phyloP scores from a whole-genome alignment of 2,888 invertebrate species.

The Latrodectus hesperus region DNA sequence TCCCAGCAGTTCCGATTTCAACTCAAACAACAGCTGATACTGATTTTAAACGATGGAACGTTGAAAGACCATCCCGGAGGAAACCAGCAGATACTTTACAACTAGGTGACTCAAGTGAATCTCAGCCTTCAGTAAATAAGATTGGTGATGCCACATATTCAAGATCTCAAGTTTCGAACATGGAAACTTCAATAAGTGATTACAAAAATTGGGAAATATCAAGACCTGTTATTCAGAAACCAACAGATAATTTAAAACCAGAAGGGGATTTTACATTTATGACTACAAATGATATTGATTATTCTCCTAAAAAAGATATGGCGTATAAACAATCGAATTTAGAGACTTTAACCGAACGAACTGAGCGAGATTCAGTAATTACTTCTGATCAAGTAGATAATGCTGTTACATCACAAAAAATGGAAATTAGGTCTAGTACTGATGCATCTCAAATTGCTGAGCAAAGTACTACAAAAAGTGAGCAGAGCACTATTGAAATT shows the following conservation, averaged over 20 bases:
- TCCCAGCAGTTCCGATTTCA: constrained; percentile 30
- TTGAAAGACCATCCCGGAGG: constrained; percentile 32
- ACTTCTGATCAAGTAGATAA: not conserved
- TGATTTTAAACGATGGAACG: constrained; percentile 59
- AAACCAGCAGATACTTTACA: constrained; percentile 55
- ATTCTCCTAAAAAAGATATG: not conserved
- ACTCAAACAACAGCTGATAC: constrained; percentile 49
- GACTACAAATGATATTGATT: constrained; percentile 42
- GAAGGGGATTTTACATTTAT: constrained; percentile 62
- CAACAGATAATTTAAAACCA: constrained; percentile 61
- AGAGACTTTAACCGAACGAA: constrained; percentile 30
- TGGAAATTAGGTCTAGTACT: not conserved
- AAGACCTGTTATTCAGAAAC: constrained; percentile 35
- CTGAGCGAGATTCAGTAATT: constrained; percentile 14
- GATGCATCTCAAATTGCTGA: not conserved
- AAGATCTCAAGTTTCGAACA: constrained; percentile 10
- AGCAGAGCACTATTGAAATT: not conserved
- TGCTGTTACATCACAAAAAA: not conserved
- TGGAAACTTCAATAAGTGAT: constrained; percentile 16
- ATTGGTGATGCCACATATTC: not conserved
- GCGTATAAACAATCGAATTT: constrained; percentile 5
- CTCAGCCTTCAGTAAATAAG: not conserved
- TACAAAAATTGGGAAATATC: constrained; percentile 28
- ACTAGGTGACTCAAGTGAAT: not conserved
- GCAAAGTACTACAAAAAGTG: not conserved